Evolutionary conservation across 2,888 invertebrate species (phyloP), one percentile per base, ranked within the genome.

Genomic region (Deroplatys truncata): DNA sequence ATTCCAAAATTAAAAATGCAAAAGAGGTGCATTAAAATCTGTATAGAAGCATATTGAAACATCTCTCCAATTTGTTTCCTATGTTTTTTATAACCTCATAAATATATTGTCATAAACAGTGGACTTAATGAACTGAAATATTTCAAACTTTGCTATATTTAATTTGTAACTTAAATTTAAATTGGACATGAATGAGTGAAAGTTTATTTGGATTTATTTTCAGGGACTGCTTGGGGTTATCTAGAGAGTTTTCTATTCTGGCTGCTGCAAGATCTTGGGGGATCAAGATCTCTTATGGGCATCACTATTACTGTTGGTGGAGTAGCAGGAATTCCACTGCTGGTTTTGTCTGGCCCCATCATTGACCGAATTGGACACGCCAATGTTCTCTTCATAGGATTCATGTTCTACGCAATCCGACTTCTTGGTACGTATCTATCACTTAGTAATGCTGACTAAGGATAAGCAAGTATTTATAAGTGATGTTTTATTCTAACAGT

Each of bases 201-300:
- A 43, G 10, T 10, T 43, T 13, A 13, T 43, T 43, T 72, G 20
- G 20, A 4, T 72, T 72, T 20, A 0, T 15, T 72, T 72, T 83
- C 93, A 97, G 97, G 97, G 72, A 96, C 96, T 31, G 96, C 96
- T n/a, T 97, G 97, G 97, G 97, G 97, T 82, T 97, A 96, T 93
- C 96, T 97, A 91, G 97, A 97, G 93, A 97, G 96, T 91, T 97
- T 97, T 94, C 94, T 97, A 49, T 97, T 97, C 93, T 97, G 97
- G 96, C 94, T 97, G 90, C 94, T 97, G 56, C 96, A 97, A 93
- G 97, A 97, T 93, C 93, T 97, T 91, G 97, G 97, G 8, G 97
- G 96, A 0, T 96, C 96, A 0, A 95, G 96, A 87, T 96, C 96
- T 0, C 94, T 97, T 89, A 97, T 97, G 97, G 97, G 97, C 25